phyloP scores from a whole-genome alignment of 2,888 invertebrate genomes.

The Brenthis hecate region DNA sequence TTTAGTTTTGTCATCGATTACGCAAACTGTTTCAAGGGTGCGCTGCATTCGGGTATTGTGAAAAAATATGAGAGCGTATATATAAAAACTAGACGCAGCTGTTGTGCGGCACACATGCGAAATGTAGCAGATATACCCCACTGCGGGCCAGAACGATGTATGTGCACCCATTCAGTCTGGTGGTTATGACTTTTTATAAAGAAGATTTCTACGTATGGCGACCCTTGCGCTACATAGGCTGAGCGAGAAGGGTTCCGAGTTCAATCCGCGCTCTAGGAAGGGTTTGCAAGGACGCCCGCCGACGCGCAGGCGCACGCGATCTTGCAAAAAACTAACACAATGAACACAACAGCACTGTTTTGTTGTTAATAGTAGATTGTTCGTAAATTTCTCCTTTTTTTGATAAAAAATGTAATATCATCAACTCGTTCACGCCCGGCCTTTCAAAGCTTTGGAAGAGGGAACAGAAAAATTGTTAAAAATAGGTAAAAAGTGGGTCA shows the following conservation, averaged over 20 bases:
- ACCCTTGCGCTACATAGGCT: slow-evolving; percentile 64
- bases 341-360: slow-evolving; percentile 76
- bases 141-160: slow-evolving; percentile 54
- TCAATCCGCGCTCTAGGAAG: slow-evolving; percentile 75
- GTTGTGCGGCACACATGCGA: slow-evolving; percentile 80
- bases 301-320: slow-evolving; percentile 82
- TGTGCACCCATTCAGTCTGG: slow-evolving; percentile 44
- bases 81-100: slow-evolving; percentile 81
- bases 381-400: slow-evolving; percentile 76
- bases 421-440: slow-evolving; percentile 83
- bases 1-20: slow-evolving; percentile 83
- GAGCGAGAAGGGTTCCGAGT: slow-evolving; percentile 72
- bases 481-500: slow-evolving; percentile 82
- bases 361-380: slow-evolving; percentile 81
- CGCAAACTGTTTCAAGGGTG: slow-evolving; percentile 83
- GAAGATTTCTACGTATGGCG: slow-evolving; percentile 50
- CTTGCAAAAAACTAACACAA: slow-evolving; percentile 76
- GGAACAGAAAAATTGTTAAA: slow-evolving; percentile 76
- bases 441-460: slow-evolving; percentile 78
- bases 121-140: slow-evolving; percentile 61
- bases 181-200: slow-evolving; percentile 52
- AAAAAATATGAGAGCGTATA: slow-evolving; percentile 81
- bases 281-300: slow-evolving; percentile 78
- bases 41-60: slow-evolving; percentile 73
- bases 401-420: slow-evolving; percentile 79